These are phyloP conservation scores for Pocota personata DNA, from an alignment of 2,888 invertebrate genomes.

Conservation along the genomic window DNA sequence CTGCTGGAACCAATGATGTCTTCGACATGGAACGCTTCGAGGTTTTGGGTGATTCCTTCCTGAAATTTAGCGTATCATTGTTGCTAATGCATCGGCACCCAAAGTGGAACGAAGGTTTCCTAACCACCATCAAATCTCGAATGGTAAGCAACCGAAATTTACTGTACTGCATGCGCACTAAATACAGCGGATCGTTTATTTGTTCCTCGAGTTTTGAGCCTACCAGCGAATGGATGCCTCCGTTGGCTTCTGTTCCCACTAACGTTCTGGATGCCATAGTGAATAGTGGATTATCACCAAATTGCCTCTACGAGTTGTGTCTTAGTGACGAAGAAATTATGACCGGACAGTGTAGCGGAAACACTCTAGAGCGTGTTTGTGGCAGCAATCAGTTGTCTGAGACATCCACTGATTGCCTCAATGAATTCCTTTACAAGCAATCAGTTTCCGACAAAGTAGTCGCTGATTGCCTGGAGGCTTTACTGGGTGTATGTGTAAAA, in stretches of 20 bases:
- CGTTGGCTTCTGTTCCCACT: conserved; percentile 87
- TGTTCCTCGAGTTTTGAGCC: conserved; percentile 86
- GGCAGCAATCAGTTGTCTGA: conserved; percentile 8
- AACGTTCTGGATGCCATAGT: conserved; percentile 79
- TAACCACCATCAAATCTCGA: conserved; percentile 87
- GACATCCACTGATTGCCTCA: conserved; percentile 51
- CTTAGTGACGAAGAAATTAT: conserved; percentile 83
- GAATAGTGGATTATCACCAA: conserved; percentile 80
- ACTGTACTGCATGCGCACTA: conserved; percentile 86
- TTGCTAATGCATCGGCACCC: conserved; percentile 87
- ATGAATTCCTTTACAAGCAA: conserved; percentile 83
- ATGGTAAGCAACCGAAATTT: conserved; percentile 93
- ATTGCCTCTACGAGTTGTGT: conserved; percentile 83
- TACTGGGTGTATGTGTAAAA: conserved; percentile 89
- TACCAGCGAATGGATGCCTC: conserved; percentile 90
- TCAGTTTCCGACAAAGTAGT: conserved; percentile 86
- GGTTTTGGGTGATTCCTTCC: conserved; percentile 92
- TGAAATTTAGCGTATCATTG: conserved; percentile 89
- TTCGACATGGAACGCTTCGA: conserved; percentile 92
- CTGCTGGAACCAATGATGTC: conserved; percentile 87
- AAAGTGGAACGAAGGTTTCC: conserved; percentile 88
- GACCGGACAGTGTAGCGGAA: conserved; percentile 76
- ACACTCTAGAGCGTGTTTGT: conserved; percentile 74
- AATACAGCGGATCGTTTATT: conserved; percentile 77
- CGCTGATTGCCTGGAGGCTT: conserved; percentile 91